Base-by-base conservation (phyloP, 2,888 invertebrate species). In the Molorchus minor region DNA sequence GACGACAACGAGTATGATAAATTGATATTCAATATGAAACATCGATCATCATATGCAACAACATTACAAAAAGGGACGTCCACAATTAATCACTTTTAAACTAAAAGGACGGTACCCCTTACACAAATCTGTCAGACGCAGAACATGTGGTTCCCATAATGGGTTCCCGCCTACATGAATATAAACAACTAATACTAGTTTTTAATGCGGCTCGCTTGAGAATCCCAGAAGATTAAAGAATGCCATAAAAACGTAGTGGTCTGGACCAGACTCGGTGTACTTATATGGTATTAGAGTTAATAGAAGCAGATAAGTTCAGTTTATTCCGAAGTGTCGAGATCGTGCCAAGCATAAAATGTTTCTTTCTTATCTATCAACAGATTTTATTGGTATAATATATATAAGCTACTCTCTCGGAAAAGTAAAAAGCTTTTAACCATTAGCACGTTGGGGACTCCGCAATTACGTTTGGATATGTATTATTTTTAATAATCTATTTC, bases 141-240 rank as follows among this genome's bases (percentile, higher is more conserved):
- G 71, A 72, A 68, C 73, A 71, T 71, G 73, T 70, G 71, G 71
- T 75, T 75, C 74, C 70, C 73, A 68, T 73, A 71, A 70, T 71
- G 71, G 69, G 70, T 71, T 71, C 66, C 63, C 69, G 71, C 71
- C 71, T 62, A 71, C 71, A 63, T 62, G 55, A 56, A 63, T 61
- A 64, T 61, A 64, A 64, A 67, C 64, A 61, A 64, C 67, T 68
- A 49, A 49, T 49, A 65, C 68, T 54, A 68, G 64, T 70, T 68
- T 68, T 70, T 67, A 69, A 68, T 66, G 65, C 58, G 55, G 65
- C 57, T n/a, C n/a, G n/a, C 64, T 64, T 60, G 62, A 64, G 57
- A 57, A 65, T 64, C 64, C 59, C 65, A 58, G 53, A 62, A 64
- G 65, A 71, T 64, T 64, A 63, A 66, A 67, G 66, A 69, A 69